Percentiles rank a stretch among this genome's conserved stretches.
Evolutionary conservation across 2,797 vertebrate genomes (phyloP).

Genomic region (Otus scops): DNA sequence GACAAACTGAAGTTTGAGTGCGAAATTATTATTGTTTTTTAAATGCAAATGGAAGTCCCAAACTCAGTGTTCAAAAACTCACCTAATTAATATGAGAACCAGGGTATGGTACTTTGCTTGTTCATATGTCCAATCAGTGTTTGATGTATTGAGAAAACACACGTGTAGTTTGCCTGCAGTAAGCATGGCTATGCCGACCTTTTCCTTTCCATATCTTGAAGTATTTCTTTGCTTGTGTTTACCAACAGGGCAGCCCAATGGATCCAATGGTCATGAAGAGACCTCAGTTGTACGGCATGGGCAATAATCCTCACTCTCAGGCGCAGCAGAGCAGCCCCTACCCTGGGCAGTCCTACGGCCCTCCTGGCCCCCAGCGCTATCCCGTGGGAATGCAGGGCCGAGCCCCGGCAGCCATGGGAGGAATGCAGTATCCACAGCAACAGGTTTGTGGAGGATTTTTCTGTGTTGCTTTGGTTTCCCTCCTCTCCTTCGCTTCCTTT

Average conservation of each 20-base stretch:
- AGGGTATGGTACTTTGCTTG: background rate
- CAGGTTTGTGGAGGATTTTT: slow-evolving; percentile 81
- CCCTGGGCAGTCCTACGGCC: slow-evolving; percentile 83
- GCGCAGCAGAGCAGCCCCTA: slow-evolving; percentile 85
- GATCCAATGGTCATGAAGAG: slow-evolving; percentile 93
- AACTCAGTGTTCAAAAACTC: background rate
- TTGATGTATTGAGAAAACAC: background rate
- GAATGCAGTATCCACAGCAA: slow-evolving; percentile 92
- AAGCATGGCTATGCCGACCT: background rate
- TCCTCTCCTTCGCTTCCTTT: background rate
- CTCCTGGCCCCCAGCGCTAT: slow-evolving; percentile 86
- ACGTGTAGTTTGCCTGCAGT: rapidly evolving
- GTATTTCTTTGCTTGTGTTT: background rate
- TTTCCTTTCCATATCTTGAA: background rate
- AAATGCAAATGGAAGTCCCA: background rate
- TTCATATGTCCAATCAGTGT: background rate
- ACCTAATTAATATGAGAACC: background rate
- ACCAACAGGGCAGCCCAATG: slow-evolving; percentile 83
- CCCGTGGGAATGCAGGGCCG: slow-evolving; percentile 86
- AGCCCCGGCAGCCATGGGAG: slow-evolving; percentile 84
- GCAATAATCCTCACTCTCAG: slow-evolving; percentile 86
- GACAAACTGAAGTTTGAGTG: background rate
- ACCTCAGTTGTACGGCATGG: slow-evolving; percentile 88
- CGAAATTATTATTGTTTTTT: background rate
- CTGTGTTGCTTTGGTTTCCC: background rate